These are phyloP conservation scores for Melanaphis sacchari DNA, from an alignment of 1,140 invertebrate species.

Conservation along the genomic window DNA sequence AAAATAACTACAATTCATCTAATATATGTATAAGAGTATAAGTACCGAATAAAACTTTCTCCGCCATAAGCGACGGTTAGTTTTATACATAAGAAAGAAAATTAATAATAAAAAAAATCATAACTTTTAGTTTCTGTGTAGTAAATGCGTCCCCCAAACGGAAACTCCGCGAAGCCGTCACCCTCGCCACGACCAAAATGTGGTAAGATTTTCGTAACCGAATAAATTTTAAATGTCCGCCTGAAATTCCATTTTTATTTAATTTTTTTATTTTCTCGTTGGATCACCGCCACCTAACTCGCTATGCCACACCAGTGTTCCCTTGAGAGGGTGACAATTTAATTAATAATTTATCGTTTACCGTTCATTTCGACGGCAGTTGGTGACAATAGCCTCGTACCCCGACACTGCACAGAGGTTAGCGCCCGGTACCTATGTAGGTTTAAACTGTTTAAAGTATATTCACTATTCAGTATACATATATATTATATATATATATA, in stretches of 20 bases:
- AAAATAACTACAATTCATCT: background rate
- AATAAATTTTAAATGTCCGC: slow-evolving; percentile 42
- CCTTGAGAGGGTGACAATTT: background rate
- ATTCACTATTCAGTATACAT: background rate
- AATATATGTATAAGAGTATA: background rate
- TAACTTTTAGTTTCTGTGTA: background rate
- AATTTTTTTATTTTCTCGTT: background rate
- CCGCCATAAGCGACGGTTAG: background rate
- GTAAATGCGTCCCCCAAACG: background rate
- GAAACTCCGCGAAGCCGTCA: background rate
- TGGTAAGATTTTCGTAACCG: background rate
- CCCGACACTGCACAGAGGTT: background rate
- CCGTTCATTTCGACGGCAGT: slow-evolving; percentile 14
- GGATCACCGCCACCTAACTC: background rate
- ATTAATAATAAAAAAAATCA: slow-evolving; percentile 40
- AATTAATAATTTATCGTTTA: slow-evolving; percentile 54
- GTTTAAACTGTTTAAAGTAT: slow-evolving; percentile 15
- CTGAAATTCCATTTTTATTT: slow-evolving; percentile 47
- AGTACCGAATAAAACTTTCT: slow-evolving; percentile 20
- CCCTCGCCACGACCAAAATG: background rate
- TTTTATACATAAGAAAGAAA: background rate
- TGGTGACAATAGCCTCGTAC: slow-evolving; percentile 35
- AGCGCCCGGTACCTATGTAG: background rate
- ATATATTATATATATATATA: background rate
- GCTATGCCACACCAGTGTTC: background rate